Evolutionary conservation across 1,140 invertebrate species (phyloP), one percentile per base, ranked within the genome.

Genomic region (Cyclina sinensis): DNA sequence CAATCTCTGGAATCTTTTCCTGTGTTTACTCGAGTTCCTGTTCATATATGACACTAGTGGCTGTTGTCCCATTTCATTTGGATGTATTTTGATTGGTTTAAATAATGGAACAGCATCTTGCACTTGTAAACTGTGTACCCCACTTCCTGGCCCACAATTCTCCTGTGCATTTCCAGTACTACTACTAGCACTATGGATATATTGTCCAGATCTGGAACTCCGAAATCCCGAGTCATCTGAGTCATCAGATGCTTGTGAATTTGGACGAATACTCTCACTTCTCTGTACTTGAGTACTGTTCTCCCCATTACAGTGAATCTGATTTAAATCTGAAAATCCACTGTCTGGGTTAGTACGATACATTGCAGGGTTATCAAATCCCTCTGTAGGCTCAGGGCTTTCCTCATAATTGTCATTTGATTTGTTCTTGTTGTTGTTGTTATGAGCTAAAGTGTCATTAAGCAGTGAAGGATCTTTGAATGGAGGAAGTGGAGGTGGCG

Each of bases 191-290:
- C 83, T 91, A 27, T 82, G 90, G 30, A 86, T 82, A 62, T 81
- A 90, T 79, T 90, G 92, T 68, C 86, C 92, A 24, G 91, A 92
- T 35, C 90, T 88, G 0, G 92, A 92, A 85, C 93, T 92, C 7
- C 92, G 82, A 81, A 93, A 93, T 16, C 93, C 93, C 3, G 93
- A 93, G 83, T 93, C 93, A 81, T 93, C 92, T 3, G 93, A 93
- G 46, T 93, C 93, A 59, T 82, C 80, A 59, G 86, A 88, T 27
- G 92, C 92, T 83, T 92, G 93, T 4, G 93, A 93, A 70, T 92
- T 86, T 18, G 93, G 93, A n/a, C 93, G 62, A n/a, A 90, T 18
- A 68, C 57, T 74, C 5, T 88, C 86, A 62, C 65, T 88, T 46
- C 80, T 87, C 59, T 87, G 85, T 32, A 87, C 59, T 32, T 35